phyloP scores from a whole-genome alignment of 2,113 vertebrate genomes.

The Syngnathus floridae region DNA sequence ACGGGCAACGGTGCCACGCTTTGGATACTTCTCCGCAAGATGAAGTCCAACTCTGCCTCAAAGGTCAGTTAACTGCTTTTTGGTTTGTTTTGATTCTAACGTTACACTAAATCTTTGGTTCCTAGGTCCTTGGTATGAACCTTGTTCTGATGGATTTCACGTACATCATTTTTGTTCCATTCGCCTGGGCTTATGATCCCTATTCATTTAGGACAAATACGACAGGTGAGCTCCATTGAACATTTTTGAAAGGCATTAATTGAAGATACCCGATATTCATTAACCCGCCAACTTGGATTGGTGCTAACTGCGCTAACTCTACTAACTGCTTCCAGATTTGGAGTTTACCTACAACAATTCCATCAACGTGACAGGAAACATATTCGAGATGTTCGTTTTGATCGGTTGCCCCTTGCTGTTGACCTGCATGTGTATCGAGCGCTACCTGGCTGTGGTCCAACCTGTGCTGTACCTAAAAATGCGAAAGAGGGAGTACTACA shows the following conservation, averaged over 20 bases:
- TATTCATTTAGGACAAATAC: fast-evolving
- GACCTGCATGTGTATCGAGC: constrained; percentile 60
- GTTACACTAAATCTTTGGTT: not conserved
- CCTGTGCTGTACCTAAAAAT: constrained; percentile 45
- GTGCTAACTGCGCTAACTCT: too few species aligned
- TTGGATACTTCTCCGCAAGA: constrained; percentile 28
- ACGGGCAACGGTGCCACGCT: constrained; percentile 24
- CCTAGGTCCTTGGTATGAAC: constrained; percentile 45
- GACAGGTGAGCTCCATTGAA: constrained; percentile 12
- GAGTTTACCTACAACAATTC: fast-evolving
- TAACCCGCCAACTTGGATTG: too few species aligned
- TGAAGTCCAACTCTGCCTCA: constrained; percentile 30
- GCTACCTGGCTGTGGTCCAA: constrained; percentile 42
- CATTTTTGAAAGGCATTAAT: not conserved
- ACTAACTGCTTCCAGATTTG: fast-evolving
- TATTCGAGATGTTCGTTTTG: constrained; percentile 35
- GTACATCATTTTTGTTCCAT: constrained; percentile 19
- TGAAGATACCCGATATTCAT: not conserved
- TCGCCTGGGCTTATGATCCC: not conserved
- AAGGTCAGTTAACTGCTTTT: constrained; percentile 11
- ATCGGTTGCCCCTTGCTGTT: constrained; percentile 58
- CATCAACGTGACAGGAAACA: fast-evolving
- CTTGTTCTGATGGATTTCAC: constrained; percentile 32
- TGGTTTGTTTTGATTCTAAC: not conserved
- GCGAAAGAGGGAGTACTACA: constrained; percentile 35